Conservation (phyloP, 2,113 vertebrate genomes). For the Seriola dumerili region DNA sequence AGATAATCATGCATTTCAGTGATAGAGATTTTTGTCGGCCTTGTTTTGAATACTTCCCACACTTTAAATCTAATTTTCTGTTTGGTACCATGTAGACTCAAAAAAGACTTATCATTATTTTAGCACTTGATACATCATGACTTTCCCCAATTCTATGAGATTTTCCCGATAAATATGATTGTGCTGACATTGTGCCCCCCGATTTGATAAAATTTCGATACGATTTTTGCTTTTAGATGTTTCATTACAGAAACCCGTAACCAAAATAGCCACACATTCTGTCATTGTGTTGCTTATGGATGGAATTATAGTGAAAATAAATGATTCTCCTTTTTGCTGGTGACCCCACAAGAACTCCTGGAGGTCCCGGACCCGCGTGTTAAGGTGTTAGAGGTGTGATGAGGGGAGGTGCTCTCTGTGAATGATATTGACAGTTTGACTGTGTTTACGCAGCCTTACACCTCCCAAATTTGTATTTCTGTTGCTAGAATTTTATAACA, state of each 20-base stretch:
- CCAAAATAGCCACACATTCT: no score
- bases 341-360: no score
- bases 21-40: constrained; percentile 9
- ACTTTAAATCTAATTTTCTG: neutral
- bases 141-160: neutral
- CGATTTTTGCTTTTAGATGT: no score
- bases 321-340: no score
- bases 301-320: no score
- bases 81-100: neutral
- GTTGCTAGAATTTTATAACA: neutral
- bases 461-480: neutral
- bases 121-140: neutral
- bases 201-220: no score
- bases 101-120: neutral
- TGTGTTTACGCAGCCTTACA: neutral
- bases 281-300: no score
- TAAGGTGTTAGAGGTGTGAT: no score
- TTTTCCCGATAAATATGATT: neutral
- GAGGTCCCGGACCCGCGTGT: neutral
- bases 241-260: no score
- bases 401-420: neutral
- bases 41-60: constrained; percentile 3
- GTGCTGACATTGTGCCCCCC: neutral
- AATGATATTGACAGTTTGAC: neutral
- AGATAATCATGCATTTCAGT: constrained; percentile 33